These are phyloP conservation scores for Eupelmus urozonus DNA, from an alignment of 2,888 invertebrate species.

Conservation along the genomic window DNA sequence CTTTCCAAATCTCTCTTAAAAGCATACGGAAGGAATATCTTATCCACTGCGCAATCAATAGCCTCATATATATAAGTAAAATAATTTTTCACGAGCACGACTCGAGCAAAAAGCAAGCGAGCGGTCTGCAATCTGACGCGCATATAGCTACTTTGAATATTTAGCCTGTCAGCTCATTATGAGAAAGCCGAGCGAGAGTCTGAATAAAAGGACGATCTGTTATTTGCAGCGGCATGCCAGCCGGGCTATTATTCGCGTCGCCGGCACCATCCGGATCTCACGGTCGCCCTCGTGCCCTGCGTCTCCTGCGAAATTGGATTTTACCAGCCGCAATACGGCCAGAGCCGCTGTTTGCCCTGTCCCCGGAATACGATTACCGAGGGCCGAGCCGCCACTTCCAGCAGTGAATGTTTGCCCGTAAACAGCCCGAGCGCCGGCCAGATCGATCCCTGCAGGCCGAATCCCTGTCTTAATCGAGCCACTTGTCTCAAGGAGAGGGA, in stretches of 20 bases:
- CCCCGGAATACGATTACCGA: constrained; percentile 79
- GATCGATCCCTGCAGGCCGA: constrained; percentile 77
- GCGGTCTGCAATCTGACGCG: too few relatives aligned
- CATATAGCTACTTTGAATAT: too few relatives aligned
- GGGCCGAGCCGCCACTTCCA: constrained; percentile 73
- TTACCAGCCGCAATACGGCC: constrained; percentile 81
- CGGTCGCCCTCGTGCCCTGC: constrained; percentile 64
- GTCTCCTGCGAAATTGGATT: constrained; percentile 77
- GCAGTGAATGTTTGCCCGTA: constrained; percentile 78
- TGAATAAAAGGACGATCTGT: background rate
- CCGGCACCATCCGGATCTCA: constrained; percentile 67
- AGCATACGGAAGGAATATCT: too few relatives aligned
- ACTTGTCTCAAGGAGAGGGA: constrained; percentile 70
- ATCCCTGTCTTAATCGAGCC: constrained; percentile 78
- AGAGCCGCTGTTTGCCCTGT: constrained; percentile 80
- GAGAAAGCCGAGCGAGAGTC: too few relatives aligned
- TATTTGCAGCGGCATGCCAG: constrained; percentile 78
- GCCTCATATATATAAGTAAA: too few relatives aligned
- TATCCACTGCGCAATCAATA: too few relatives aligned
- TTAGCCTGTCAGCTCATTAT: too few relatives aligned
- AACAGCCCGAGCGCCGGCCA: constrained; percentile 71
- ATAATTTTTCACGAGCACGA: too few relatives aligned
- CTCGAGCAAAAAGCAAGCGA: too few relatives aligned
- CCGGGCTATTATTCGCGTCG: constrained; percentile 78
- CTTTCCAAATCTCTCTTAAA: too few relatives aligned